Evolutionary conservation across 2,797 vertebrate species (phyloP).

Genomic region (Dryobates pubescens): DNA sequence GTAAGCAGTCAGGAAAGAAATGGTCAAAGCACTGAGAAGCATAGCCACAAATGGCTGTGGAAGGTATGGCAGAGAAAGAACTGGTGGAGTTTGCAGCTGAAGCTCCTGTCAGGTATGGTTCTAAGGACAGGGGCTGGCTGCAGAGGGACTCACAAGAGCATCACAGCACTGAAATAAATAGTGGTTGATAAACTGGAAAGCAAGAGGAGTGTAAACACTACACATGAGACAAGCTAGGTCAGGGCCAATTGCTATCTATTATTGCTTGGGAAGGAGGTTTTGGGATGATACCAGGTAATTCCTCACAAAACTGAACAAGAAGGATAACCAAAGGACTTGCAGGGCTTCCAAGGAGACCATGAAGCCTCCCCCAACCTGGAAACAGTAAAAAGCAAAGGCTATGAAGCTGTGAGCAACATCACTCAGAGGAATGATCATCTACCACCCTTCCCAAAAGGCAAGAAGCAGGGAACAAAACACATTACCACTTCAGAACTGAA

Average conservation of each 20-base stretch:
- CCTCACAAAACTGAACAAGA: neutral
- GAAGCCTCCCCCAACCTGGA: neutral
- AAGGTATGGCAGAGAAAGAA: neutral
- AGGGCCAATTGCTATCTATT: neutral
- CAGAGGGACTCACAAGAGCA: neutral
- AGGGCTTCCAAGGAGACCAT: neutral
- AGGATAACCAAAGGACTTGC: neutral
- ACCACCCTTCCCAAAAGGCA: neutral
- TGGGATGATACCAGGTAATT: neutral
- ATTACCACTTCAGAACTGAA: neutral
- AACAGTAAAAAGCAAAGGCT: neutral
- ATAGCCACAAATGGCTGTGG: neutral
- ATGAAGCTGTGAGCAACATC: neutral
- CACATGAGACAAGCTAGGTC: neutral
- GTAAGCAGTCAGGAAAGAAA: neutral
- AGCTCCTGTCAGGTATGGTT: neutral
- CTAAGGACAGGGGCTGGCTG: neutral
- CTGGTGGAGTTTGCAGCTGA: neutral
- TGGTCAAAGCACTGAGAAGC: neutral
- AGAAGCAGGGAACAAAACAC: neutral
- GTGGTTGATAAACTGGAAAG: neutral
- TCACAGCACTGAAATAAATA: neutral
- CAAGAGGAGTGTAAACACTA: neutral
- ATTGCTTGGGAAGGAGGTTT: neutral
- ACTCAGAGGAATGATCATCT: neutral